Evolutionary conservation across 2,888 invertebrate genomes (phyloP).

Genomic region (Rotaria socialis): DNA sequence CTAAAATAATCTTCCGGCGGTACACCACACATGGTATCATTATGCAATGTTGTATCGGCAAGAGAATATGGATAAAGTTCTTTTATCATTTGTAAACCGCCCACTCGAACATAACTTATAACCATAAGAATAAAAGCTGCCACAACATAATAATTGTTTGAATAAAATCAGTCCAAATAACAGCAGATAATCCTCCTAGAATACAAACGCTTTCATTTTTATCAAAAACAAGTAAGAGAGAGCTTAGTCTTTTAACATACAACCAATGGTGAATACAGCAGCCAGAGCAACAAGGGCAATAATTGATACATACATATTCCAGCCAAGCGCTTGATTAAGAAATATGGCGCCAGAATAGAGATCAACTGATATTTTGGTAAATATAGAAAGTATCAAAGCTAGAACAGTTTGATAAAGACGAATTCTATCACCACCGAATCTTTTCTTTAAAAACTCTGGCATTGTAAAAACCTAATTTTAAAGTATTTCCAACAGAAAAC

Average conservation of each 20-base stretch:
- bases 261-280: slow-evolving; percentile 63
- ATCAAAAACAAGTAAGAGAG: no score
- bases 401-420: slow-evolving; percentile 62
- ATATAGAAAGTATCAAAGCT: slow-evolving; percentile 62
- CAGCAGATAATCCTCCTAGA: slow-evolving; percentile 53
- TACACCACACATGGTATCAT: slow-evolving; percentile 54
- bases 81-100: slow-evolving; percentile 60
- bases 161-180: slow-evolving; percentile 50
- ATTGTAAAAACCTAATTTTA: slow-evolving; percentile 61
- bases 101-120: slow-evolving; percentile 59
- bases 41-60: slow-evolving; percentile 55
- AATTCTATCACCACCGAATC: slow-evolving; percentile 64
- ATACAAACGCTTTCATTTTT: slow-evolving; percentile 8
- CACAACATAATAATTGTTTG: slow-evolving; percentile 62
- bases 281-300: slow-evolving; percentile 61
- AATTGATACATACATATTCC: slow-evolving; percentile 62
- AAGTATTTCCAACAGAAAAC: no score
- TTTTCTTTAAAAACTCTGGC: slow-evolving; percentile 63
- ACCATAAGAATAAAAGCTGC: slow-evolving; percentile 62
- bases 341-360: slow-evolving; percentile 64
- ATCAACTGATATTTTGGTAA: slow-evolving; percentile 64
- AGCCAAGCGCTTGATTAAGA: slow-evolving; percentile 61
- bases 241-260: no score
- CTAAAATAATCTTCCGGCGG: slow-evolving; percentile 48
- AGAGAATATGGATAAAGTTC: slow-evolving; percentile 58